These are phyloP conservation scores for Zaprionus capensis DNA, from an alignment of 1,140 invertebrate genomes.

Conservation along the genomic window DNA sequence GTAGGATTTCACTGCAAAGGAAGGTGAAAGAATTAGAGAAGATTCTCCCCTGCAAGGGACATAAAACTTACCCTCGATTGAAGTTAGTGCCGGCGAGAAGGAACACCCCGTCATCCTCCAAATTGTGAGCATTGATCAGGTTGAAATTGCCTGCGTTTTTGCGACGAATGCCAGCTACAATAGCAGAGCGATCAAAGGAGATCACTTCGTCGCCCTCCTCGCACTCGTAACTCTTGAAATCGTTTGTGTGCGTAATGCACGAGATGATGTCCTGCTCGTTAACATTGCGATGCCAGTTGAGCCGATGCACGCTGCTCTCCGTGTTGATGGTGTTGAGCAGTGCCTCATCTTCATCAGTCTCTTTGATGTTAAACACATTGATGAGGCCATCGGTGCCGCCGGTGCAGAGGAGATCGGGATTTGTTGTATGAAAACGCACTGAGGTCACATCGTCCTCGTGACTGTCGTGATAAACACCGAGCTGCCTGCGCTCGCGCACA, in stretches of 20 bases:
- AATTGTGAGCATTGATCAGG: constrained; percentile 86
- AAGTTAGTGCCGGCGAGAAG: constrained; percentile 87
- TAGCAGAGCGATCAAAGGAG: constrained; percentile 85
- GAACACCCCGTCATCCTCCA: constrained; percentile 84
- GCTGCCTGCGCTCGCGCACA: constrained; percentile 87
- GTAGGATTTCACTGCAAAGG: constrained; percentile 84
- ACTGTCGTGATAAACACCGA: constrained; percentile 94
- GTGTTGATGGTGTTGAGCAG: constrained; percentile 92
- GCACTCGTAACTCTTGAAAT: constrained; percentile 90
- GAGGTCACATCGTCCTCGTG: constrained; percentile 94
- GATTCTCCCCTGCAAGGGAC: not conserved
- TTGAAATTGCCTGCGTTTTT: constrained; percentile 88
- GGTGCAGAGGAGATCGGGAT: constrained; percentile 89
- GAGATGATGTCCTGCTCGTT: constrained; percentile 85
- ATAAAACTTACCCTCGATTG: constrained; percentile 82
- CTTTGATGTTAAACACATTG: constrained; percentile 92
- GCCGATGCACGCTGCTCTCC: constrained; percentile 90
- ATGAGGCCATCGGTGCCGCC: constrained; percentile 94
- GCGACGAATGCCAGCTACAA: constrained; percentile 85
- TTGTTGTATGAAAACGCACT: constrained; percentile 91
- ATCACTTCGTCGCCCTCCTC: constrained; percentile 86
- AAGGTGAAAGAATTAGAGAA: not conserved
- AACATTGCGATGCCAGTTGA: constrained; percentile 85
- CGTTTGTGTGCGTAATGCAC: constrained; percentile 89
- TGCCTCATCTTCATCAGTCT: constrained; percentile 92